Evolutionary conservation across 2,888 invertebrate genomes (phyloP).

Genomic region (Abrostola tripartita): DNA sequence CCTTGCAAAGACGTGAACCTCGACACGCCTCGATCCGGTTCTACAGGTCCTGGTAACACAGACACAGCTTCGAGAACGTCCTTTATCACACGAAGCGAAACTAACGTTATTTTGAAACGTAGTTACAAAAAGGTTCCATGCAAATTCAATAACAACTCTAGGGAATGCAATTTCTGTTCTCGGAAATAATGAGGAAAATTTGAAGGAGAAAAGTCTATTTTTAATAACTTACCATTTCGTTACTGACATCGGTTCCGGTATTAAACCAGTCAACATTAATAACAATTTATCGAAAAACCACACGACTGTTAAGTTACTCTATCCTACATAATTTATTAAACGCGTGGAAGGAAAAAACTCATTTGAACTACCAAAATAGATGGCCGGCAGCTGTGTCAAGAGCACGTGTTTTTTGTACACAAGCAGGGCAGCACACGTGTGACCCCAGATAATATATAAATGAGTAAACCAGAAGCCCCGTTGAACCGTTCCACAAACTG

Average conservation of each 20-base stretch:
- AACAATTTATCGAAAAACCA: constrained; percentile 27
- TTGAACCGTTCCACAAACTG: constrained; percentile 18
- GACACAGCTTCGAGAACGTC: too few relatives aligned
- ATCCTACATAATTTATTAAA: constrained; percentile 39
- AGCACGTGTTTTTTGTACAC: constrained; percentile 69
- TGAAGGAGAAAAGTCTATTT: background rate
- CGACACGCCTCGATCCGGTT: too few relatives aligned
- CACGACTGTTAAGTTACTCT: constrained; percentile 23
- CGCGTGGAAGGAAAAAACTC: constrained; percentile 39
- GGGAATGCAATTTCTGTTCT: too few relatives aligned
- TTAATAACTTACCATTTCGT: background rate
- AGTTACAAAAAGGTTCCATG: too few relatives aligned
- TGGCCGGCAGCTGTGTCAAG: constrained; percentile 70
- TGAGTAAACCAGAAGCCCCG: constrained; percentile 32
- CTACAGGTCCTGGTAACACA: too few relatives aligned
- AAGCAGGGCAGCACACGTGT: constrained; percentile 66
- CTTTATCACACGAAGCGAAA: too few relatives aligned
- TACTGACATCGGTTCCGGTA: background rate
- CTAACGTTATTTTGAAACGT: too few relatives aligned
- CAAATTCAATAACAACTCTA: too few relatives aligned
- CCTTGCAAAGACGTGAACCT: too few relatives aligned
- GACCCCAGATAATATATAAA: constrained; percentile 47
- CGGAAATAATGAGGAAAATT: background rate
- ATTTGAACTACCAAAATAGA: constrained; percentile 54
- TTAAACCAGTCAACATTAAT: constrained; percentile 11